phyloP scores from a whole-genome alignment of 1,140 invertebrate genomes.

The Pseudomyrmex flavicornis region DNA sequence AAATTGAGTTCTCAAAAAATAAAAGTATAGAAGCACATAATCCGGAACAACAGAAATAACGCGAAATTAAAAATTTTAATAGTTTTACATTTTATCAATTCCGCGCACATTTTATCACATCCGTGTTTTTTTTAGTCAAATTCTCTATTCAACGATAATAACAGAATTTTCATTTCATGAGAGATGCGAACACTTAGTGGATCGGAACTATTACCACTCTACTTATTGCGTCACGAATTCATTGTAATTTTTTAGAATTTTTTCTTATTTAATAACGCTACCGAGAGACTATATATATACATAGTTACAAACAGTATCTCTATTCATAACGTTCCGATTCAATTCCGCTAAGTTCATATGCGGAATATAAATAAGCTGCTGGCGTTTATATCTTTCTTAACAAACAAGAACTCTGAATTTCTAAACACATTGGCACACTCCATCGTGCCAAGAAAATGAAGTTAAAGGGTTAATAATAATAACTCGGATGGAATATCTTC shows the following conservation, averaged over 20 bases:
- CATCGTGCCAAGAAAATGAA: neutral
- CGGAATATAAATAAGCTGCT: conserved; percentile 51
- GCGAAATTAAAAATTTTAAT: no score
- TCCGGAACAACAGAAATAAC: no score
- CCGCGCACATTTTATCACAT: neutral
- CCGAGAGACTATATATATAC: neutral
- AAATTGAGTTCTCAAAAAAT: no score
- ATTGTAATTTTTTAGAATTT: conserved; percentile 35
- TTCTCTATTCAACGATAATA: neutral
- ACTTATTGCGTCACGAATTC: conserved; percentile 17
- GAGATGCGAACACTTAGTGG: neutral
- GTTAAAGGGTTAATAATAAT: conserved; percentile 39
- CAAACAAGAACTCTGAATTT: conserved; percentile 42
- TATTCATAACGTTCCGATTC: conserved; percentile 48
- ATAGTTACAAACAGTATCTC: conserved; percentile 35
- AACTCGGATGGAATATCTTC: conserved; percentile 11
- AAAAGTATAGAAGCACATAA: no score
- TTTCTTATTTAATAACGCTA: conserved; percentile 44
- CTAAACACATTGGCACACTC: neutral
- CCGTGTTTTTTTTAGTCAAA: neutral
- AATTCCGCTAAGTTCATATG: conserved; percentile 36
- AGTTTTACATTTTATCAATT: no score
- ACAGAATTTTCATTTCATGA: conserved; percentile 13
- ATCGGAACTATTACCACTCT: neutral
- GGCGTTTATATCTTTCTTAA: conserved; percentile 35